phyloP scores from a whole-genome alignment of 1,140 invertebrate genomes.

The Schlechtendalia chinensis region DNA sequence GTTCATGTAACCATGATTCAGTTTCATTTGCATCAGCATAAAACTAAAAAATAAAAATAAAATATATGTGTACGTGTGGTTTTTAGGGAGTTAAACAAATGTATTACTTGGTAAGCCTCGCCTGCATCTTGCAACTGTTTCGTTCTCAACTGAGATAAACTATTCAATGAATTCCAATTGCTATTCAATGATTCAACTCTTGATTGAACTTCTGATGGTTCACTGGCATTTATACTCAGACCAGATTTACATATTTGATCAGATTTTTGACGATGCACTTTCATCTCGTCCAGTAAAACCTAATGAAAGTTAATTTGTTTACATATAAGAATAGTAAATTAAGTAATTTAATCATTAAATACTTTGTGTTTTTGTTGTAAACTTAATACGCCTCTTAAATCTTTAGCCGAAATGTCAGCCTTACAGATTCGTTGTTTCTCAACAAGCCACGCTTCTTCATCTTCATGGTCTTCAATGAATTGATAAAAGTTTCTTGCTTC shows the following conservation, averaged over 20 bases:
- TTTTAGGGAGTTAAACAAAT: no score
- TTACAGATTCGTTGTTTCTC: constrained; percentile 90
- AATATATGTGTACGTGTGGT: not conserved
- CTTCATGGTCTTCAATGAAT: constrained; percentile 90
- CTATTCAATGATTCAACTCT: constrained; percentile 78
- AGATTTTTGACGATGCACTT: constrained; percentile 75
- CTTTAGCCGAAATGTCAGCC: constrained; percentile 87
- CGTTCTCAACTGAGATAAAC: constrained; percentile 77
- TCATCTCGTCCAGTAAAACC: constrained; percentile 85
- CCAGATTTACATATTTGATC: constrained; percentile 74
- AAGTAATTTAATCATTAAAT: constrained; percentile 8
- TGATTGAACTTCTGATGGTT: constrained; percentile 75
- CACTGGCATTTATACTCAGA: constrained; percentile 71
- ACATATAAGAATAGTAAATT: no score
- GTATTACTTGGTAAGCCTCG: constrained; percentile 79
- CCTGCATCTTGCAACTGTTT: constrained; percentile 90
- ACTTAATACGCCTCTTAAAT: constrained; percentile 83
- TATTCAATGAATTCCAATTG: constrained; percentile 82
- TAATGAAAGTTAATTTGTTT: constrained; percentile 52
- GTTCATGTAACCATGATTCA: constrained; percentile 95
- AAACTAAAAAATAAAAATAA: constrained; percentile 63
- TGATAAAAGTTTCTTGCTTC: constrained; percentile 91
- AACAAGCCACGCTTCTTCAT: constrained; percentile 89
- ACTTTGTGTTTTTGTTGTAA: constrained; percentile 94
- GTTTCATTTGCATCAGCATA: constrained; percentile 96